These are phyloP conservation scores for Crenichthys baileyi DNA, from an alignment of 2,797 vertebrate species.

Conservation along the genomic window DNA sequence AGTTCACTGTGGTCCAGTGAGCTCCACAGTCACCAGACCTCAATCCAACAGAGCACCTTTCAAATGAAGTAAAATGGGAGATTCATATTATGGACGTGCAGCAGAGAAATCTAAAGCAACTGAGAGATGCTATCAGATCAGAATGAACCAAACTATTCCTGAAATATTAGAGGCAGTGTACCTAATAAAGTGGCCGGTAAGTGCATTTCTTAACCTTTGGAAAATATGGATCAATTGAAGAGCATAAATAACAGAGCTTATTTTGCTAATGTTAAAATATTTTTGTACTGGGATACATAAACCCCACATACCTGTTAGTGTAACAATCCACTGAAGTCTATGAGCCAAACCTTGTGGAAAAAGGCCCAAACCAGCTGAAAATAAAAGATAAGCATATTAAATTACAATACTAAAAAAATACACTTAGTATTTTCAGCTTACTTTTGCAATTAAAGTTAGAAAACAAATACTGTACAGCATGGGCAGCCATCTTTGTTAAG, in stretches of 20 bases:
- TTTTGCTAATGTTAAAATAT: neutral
- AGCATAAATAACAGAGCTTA: neutral
- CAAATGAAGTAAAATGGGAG: too few relatives aligned
- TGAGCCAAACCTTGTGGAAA: neutral
- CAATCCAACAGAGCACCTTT: too few relatives aligned
- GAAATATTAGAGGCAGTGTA: neutral
- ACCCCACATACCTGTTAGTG: neutral
- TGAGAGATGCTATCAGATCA: neutral
- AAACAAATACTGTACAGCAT: neutral
- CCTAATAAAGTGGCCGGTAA: neutral
- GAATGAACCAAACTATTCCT: too few relatives aligned
- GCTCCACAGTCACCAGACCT: too few relatives aligned
- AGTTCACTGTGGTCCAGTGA: too few relatives aligned
- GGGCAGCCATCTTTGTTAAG: neutral
- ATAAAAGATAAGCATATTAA: neutral
- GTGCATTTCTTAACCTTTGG: neutral
- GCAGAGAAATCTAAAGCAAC: neutral
- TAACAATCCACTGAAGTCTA: neutral
- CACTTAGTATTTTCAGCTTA: neutral
- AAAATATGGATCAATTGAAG: neutral
- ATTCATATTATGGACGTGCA: neutral
- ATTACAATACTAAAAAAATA: neutral
- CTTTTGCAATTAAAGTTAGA: neutral
- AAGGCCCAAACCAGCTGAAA: neutral
- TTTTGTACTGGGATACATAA: neutral